These are phyloP conservation scores for Spea bombifrons DNA, from an alignment of 2,113 vertebrate species.

Conservation along the genomic window DNA sequence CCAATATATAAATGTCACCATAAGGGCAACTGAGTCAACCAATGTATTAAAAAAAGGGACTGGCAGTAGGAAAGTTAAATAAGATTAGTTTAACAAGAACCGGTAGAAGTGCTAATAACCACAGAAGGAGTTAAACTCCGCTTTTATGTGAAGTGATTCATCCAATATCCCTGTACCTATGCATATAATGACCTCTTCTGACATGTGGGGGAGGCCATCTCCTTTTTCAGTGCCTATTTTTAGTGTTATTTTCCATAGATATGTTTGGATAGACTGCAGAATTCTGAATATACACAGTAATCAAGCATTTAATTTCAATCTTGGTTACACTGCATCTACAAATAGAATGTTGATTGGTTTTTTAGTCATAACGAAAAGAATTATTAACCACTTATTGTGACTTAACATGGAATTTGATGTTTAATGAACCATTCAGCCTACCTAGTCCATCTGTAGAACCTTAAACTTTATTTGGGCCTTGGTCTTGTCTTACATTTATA, in stretches of 20 bases:
- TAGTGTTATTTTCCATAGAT: conserved; percentile 19
- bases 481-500: no score
- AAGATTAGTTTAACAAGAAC: neutral
- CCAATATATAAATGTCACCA: neutral
- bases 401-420: no score
- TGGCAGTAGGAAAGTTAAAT: neutral
- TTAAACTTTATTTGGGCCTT: no score
- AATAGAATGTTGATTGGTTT: conserved; percentile 3
- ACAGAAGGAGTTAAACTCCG: neutral
- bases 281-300: conserved; percentile 3
- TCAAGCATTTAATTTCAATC: conserved; percentile 1
- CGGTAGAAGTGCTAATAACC: neutral
- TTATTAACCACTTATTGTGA: no score
- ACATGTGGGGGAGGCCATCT: conserved; percentile 20
- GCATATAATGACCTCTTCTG: conserved; percentile 22
- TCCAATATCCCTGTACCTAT: neutral
- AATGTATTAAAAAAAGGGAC: neutral
- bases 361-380: conserved; percentile 9
- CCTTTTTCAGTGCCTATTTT: conserved; percentile 21
- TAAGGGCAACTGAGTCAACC: neutral
- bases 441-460: no score
- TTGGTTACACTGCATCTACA: neutral
- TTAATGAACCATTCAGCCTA: no score
- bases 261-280: neutral
- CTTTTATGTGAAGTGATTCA: neutral